Conservation (phyloP, 2,888 invertebrate genomes). For the Cerastis leucographa region DNA sequence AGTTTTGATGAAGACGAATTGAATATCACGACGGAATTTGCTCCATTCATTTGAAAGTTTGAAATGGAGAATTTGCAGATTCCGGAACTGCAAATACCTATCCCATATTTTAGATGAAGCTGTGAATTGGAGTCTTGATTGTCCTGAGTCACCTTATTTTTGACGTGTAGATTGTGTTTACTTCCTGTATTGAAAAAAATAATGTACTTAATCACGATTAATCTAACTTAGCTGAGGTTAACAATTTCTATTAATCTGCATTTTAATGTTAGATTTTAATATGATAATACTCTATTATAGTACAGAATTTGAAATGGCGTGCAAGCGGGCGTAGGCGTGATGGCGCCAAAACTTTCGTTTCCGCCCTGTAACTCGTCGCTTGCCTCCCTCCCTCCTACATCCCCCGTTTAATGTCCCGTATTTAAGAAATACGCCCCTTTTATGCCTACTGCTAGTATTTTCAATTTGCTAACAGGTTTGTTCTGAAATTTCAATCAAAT, state of each 20-base stretch:
- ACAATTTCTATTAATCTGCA: conserved; percentile 6
- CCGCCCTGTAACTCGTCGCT: conserved; percentile 70
- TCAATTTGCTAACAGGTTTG: conserved; percentile 29
- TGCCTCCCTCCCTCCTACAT: conserved; percentile 48
- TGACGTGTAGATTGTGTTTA: neutral
- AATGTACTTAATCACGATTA: neutral
- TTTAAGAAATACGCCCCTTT: conserved; percentile 60
- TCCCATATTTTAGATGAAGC: conserved; percentile 28
- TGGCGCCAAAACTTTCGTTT: conserved; percentile 75
- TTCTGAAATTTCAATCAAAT: conserved; percentile 20
- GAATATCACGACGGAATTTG: conserved; percentile 50
- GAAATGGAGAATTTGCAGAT: conserved; percentile 22
- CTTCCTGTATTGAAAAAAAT: conserved; percentile 20
- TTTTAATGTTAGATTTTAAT: conserved; percentile 25
- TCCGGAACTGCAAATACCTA: conserved; percentile 12
- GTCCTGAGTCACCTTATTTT: conserved; percentile 11
- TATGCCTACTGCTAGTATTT: conserved; percentile 25
- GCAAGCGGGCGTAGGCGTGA: conserved; percentile 57
- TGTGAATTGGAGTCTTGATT: conserved; percentile 10
- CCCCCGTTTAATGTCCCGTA: conserved; percentile 52
- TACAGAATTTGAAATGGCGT: conserved; percentile 42
- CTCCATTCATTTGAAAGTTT: conserved; percentile 51
- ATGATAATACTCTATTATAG: conserved; percentile 31
- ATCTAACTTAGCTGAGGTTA: neutral
- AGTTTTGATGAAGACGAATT: conserved; percentile 67